phyloP scores from a whole-genome alignment of 2,113 vertebrate species.

The Chascanopsetta lugubris region DNA sequence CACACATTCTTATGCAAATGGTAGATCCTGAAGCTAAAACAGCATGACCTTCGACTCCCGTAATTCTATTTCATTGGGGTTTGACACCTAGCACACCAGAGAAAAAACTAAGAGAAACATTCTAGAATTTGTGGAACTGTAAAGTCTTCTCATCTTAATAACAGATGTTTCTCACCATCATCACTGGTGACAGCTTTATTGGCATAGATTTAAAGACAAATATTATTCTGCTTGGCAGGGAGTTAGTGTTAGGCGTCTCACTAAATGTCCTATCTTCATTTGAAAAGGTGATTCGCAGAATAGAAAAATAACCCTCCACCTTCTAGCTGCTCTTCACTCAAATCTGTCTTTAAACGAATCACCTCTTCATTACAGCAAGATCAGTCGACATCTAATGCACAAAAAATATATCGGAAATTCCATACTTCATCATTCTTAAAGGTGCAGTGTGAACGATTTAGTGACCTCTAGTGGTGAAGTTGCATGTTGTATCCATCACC shows the following conservation, averaged over 20 bases:
- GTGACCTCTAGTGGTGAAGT: too few species aligned
- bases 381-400: background rate
- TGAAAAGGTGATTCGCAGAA: background rate
- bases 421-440: too few species aligned
- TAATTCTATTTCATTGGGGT: background rate
- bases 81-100: constrained; percentile 4
- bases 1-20: background rate
- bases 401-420: too few species aligned
- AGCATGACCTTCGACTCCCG: constrained; percentile 18
- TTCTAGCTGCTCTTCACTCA: background rate
- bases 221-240: too few species aligned
- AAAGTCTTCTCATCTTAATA: background rate
- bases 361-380: background rate
- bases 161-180: background rate
- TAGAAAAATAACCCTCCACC: background rate
- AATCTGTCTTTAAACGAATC: background rate
- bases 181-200: background rate
- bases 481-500: too few species aligned
- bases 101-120: background rate
- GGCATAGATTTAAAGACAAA: too few species aligned
- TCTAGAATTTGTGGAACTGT: background rate
- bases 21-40: constrained; percentile 26
- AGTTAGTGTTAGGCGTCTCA: background rate
- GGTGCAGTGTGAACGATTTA: too few species aligned
- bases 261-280: background rate